Evolutionary conservation across 2,113 vertebrate genomes (phyloP).

Genomic region (Eulemur macaco): DNA sequence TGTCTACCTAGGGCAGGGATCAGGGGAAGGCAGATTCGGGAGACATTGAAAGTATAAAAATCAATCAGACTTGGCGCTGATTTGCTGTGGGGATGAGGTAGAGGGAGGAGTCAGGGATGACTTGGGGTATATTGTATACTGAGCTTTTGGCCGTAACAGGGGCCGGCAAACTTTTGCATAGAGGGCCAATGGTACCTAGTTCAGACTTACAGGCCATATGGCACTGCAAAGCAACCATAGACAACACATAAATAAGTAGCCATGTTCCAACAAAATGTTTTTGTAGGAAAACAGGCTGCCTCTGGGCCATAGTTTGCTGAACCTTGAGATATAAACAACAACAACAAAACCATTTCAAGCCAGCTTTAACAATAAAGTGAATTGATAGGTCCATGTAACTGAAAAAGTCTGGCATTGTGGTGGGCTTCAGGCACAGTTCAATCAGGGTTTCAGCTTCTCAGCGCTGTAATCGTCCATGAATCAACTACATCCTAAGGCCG

Average conservation of each 20-base stretch:
- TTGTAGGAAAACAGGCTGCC: neutral
- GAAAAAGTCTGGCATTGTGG: neutral
- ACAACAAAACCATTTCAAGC: neutral
- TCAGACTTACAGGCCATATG: neutral
- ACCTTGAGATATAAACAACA: neutral
- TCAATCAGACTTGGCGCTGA: neutral
- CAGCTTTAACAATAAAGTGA: neutral
- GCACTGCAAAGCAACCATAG: neutral
- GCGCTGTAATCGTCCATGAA: neutral
- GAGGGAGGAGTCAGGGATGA: neutral
- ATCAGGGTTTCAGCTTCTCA: neutral
- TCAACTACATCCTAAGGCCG: neutral
- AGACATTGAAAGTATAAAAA: neutral
- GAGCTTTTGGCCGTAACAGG: neutral
- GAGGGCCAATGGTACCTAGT: neutral
- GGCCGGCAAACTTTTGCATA: neutral
- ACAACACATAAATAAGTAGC: neutral
- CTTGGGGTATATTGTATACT: neutral
- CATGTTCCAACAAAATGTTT: neutral
- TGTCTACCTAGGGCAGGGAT: neutral
- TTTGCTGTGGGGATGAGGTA: neutral
- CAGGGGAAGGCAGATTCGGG: neutral
- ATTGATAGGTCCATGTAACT: neutral
- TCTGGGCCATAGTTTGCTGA: neutral
- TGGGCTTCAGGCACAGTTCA: conserved; percentile 1